Evolutionary conservation across 2,888 invertebrate species (phyloP), one percentile per base, ranked within the genome.

Genomic region (Drosophila histrio): DNA sequence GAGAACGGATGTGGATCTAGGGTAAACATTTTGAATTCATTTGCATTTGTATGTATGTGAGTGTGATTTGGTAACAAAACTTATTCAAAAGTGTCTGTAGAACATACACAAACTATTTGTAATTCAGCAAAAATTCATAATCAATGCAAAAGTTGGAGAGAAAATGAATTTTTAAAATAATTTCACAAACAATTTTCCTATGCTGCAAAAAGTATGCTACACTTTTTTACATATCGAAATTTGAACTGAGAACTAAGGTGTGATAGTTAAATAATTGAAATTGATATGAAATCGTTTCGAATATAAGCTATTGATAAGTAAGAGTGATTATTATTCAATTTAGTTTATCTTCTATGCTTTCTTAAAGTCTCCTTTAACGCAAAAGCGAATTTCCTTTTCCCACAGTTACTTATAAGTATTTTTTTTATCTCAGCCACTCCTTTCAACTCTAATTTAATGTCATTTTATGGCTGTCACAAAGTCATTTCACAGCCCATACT

Each of bases 1-100:
- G 50, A n/a, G 50, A 36, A n/a, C 36, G 50, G n/a, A 36, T 53
- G 19, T 41, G 53, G 9, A 53, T 41, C 30, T 53, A 9, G 41
- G 41, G 28, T 41, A 30, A 43, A 28, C 39, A 43, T 32, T 53
- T 41, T 52, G 22, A 41, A 54, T 32, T 38, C 19, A 26, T 52
- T 38, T 38, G 50, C 50, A 52, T 36, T n/a, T 17, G 22, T 11
- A 47, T 22, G 15, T 11, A 28, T 38, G 8, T 50, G 13, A 19
- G 8, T 46, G 13, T 38, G 38, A 19, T 38, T 38, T 11, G 19
- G 19, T 44, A 26, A 44, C n/a, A 8, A 30, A 30, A 46, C 7
- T 19, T 19, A 8, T 13, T 3, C 11, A 5, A 24, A 19, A 28
- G 26, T 50, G 38, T 50, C 36, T 50, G 50, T n/a, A n/a, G 36